Evolutionary conservation across 2,797 vertebrate species (phyloP).

Genomic region (Falco novaeseelandiae): DNA sequence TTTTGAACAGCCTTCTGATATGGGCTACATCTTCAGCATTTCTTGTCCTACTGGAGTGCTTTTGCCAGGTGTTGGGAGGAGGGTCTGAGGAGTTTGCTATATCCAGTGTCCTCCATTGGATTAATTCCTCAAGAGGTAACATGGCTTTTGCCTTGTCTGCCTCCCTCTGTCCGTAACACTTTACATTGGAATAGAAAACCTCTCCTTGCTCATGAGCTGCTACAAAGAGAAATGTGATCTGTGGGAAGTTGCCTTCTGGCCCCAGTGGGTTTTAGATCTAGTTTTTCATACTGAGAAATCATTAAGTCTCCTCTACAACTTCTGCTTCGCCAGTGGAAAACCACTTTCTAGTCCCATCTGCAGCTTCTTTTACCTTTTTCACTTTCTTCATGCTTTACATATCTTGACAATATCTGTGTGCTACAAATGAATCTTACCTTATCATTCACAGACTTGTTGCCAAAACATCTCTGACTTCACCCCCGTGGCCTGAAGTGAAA

Average conservation of each 20-base stretch:
- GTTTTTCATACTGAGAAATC: background rate
- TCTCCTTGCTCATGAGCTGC: background rate
- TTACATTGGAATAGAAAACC: background rate
- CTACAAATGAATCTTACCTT: background rate
- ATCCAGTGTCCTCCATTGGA: background rate
- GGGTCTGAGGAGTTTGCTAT: background rate
- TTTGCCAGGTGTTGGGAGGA: background rate
- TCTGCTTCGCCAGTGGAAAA: background rate
- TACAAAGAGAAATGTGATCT: accelerated
- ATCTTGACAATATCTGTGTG: background rate
- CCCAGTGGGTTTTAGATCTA: background rate
- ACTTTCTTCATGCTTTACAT: background rate
- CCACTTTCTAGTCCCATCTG: background rate
- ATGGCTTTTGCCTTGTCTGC: background rate
- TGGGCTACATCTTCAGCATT: background rate
- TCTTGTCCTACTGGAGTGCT: background rate
- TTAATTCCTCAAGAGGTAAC: background rate
- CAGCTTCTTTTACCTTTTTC: background rate
- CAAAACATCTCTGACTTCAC: slow-evolving; percentile 86
- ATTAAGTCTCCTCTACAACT: background rate
- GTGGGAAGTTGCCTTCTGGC: background rate
- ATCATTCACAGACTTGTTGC: slow-evolving; percentile 75
- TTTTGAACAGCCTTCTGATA: background rate
- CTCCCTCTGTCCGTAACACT: background rate
- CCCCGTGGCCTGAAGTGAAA: slow-evolving; percentile 84